phyloP scores from a whole-genome alignment of 2,113 vertebrate species.

The Oreochromis aureus region DNA sequence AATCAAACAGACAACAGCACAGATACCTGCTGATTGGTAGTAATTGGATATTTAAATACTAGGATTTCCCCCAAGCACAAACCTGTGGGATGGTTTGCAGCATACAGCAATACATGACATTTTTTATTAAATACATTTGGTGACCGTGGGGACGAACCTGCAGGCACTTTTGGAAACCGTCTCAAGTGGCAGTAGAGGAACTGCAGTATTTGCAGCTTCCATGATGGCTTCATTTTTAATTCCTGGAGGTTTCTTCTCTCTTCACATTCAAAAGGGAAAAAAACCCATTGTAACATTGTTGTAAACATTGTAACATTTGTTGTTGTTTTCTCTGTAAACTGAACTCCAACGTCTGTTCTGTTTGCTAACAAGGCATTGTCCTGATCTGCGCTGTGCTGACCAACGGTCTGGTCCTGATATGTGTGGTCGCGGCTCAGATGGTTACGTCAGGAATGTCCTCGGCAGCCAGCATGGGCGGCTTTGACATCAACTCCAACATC shows the following conservation, averaged over 20 bases:
- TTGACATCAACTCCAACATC: constrained; percentile 72
- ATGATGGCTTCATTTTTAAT: background rate
- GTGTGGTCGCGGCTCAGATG: constrained; percentile 75
- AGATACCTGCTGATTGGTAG: background rate
- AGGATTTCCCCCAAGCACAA: background rate
- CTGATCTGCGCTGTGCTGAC: constrained; percentile 74
- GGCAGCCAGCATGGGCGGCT: constrained; percentile 63
- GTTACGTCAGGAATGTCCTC: constrained; percentile 73
- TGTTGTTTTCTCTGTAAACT: background rate
- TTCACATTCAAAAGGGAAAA: too few relatives aligned
- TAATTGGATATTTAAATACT: background rate
- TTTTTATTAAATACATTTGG: background rate
- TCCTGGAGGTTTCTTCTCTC: background rate
- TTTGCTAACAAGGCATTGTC: constrained; percentile 68
- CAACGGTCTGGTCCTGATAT: constrained; percentile 79
- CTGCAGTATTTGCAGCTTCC: background rate
- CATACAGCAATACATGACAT: background rate
- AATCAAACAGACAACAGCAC: background rate
- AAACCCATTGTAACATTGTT: too few relatives aligned
- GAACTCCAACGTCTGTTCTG: background rate
- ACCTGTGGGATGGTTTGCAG: background rate
- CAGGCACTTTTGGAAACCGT: background rate
- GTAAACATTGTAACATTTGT: too few relatives aligned
- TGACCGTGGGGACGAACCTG: background rate
- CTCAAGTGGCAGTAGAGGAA: background rate